Base-by-base conservation (phyloP, 2,113 vertebrate species). In the Arizona elegans region DNA sequence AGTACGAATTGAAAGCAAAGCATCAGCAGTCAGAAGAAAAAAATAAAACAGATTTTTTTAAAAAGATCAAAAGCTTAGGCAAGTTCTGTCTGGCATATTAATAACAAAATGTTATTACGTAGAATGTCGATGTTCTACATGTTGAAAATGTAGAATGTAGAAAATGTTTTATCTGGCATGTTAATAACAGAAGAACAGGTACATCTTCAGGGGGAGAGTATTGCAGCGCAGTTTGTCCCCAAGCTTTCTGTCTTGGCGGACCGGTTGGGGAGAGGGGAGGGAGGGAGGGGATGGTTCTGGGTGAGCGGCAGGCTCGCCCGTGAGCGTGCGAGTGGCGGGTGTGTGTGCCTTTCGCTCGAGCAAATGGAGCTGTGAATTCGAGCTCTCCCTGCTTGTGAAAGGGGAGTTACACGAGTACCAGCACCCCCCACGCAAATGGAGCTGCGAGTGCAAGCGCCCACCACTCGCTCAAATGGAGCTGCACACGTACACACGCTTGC, bases 311-410 rank as follows among this genome's bases (percentile, higher is more conserved):
- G 62, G 26, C 62, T 5, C 62, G 5, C 11, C 0, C 4, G 10
- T 29, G 59, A 65, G 62, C 2, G 26, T 1, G 26, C 62, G 8
- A 65, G 62, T 29, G 29, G 26, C 0, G 10, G 26, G 4, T 13
- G 62, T 8, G 11, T 0, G 26, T 1, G 0, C 26, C 62, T 65
- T 29, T 29, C 26, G 8, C 62, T 65, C 11, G 0, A 1, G 1
- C 4, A 29, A 65, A n/a, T 13, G 26, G 26, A 13, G 26, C 26
- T 29, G 59, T 3, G 8, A 9, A 26, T 29, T 26, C 1, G 1
- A 62, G 24, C 24, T 62, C 59, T 11, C 4, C 11, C 26, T 13
- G 29, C 62, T 65, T 65, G 62, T 12, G 26, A 26, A 29, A 65
- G 11, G 29, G 26, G 4, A 65, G 26, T 4, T 65, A 5, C 11